These are phyloP conservation scores for Heteromurus nitidus DNA, from an alignment of 2,888 invertebrate species.

Conservation along the genomic window DNA sequence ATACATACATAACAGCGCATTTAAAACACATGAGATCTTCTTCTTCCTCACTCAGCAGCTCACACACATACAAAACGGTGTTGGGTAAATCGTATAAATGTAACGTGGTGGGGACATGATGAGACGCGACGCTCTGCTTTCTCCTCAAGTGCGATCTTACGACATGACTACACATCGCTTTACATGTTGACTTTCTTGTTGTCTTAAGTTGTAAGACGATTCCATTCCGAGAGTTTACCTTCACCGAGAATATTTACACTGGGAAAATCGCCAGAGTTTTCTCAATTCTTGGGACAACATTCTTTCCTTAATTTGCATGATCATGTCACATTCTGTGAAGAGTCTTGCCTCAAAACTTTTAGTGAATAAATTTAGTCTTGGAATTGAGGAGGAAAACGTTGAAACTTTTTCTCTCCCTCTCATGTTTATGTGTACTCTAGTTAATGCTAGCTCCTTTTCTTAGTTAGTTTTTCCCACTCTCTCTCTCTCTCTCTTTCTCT, in stretches of 20 bases:
- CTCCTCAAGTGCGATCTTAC: slow-evolving; percentile 9
- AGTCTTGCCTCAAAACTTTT: slow-evolving; percentile 27
- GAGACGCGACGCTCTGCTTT: not conserved
- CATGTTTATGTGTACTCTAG: slow-evolving; percentile 28
- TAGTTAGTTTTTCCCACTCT: slow-evolving; percentile 29
- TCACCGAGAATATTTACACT: slow-evolving; percentile 47
- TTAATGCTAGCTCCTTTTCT: slow-evolving; percentile 42
- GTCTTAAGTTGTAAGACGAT: slow-evolving; percentile 50
- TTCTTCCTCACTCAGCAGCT: not conserved
- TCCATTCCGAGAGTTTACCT: slow-evolving; percentile 43
- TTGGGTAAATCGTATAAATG: not conserved
- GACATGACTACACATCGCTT: slow-evolving; percentile 7
- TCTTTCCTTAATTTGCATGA: slow-evolving; percentile 60
- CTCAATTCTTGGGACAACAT: slow-evolving; percentile 50
- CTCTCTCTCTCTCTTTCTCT: slow-evolving; percentile 5
- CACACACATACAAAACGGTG: not conserved
- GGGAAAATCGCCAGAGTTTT: slow-evolving; percentile 60
- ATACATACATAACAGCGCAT: not conserved
- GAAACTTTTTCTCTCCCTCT: slow-evolving; percentile 42
- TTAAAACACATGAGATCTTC: too few relatives aligned
- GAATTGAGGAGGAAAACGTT: slow-evolving; percentile 38
- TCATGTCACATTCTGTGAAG: slow-evolving; percentile 55
- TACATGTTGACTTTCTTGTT: slow-evolving; percentile 40
- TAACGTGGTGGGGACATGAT: not conserved
- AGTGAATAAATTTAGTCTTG: slow-evolving; percentile 37